Percentiles rank a stretch among this genome's conserved stretches.
phyloP scores from a whole-genome alignment of 2,888 invertebrate genomes.

The Hydrotaea diabolus region DNA sequence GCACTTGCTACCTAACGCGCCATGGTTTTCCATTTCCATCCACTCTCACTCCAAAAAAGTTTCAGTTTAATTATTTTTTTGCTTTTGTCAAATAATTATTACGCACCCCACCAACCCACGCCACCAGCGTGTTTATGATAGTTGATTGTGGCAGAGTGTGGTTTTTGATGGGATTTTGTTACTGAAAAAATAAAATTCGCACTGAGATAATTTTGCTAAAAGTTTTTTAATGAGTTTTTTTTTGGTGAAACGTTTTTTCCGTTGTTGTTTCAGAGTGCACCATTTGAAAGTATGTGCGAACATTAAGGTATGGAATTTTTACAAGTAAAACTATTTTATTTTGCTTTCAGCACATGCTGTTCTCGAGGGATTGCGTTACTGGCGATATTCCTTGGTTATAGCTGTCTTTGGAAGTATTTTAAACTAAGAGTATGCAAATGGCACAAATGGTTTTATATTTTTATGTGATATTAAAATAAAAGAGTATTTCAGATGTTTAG shows the following conservation, averaged over 20 bases:
- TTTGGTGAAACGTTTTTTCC: constrained; percentile 19
- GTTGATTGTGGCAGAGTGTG: not conserved
- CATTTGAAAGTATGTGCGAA: not conserved
- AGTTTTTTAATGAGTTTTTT: constrained; percentile 47
- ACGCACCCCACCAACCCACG: not conserved
- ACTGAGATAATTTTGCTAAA: constrained; percentile 29
- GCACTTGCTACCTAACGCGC: no score
- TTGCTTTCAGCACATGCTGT: constrained; percentile 26
- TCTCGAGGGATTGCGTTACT: not conserved
- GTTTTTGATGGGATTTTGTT: constrained; percentile 10
- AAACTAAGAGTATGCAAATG: constrained; percentile 34
- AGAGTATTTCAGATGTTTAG: no score
- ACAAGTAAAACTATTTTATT: constrained; percentile 20
- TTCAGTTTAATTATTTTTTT: constrained; percentile 31
- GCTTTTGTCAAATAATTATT: not conserved
- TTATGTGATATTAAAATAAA: not conserved
- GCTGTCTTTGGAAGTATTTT: no score
- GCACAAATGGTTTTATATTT: not conserved
- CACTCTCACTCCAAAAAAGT: not conserved
- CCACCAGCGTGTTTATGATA: constrained; percentile 10
- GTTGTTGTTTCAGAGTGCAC: not conserved
- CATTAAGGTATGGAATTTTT: not conserved
- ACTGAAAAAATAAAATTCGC: not conserved
- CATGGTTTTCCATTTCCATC: not conserved
- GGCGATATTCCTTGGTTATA: constrained; percentile 1